Evolutionary conservation across 2,888 invertebrate genomes (phyloP).

Genomic region (Pimpla rufipes): DNA sequence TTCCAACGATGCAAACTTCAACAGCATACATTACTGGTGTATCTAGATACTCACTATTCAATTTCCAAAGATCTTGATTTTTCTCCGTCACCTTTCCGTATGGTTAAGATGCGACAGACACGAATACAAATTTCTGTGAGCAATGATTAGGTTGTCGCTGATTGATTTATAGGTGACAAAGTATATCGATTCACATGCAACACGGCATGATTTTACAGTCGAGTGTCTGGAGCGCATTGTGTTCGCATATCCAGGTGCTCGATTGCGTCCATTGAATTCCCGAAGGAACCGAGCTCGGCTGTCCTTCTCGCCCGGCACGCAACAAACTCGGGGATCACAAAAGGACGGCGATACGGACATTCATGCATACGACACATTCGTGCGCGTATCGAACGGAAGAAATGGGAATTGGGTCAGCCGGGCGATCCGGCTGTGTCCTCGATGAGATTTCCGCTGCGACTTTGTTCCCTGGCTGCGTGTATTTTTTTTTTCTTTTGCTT

Average conservation of each 20-base stretch:
- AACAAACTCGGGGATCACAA: slow-evolving; percentile 44
- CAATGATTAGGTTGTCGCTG: too few species aligned
- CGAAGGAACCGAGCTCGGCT: slow-evolving; percentile 26
- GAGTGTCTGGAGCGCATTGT: not conserved
- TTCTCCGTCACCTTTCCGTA: too few species aligned
- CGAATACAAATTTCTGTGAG: too few species aligned
- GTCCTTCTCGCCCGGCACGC: slow-evolving; percentile 39
- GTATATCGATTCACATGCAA: not conserved
- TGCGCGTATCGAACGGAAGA: slow-evolving; percentile 42
- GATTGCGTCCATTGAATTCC: slow-evolving; percentile 33
- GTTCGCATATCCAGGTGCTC: slow-evolving; percentile 27
- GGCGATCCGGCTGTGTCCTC: slow-evolving; percentile 59
- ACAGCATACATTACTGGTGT: too few species aligned
- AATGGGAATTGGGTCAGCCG: slow-evolving; percentile 64
- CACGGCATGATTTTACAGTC: not conserved
- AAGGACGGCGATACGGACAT: slow-evolving; percentile 19
- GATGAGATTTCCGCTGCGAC: slow-evolving; percentile 61
- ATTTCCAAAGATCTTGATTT: too few species aligned
- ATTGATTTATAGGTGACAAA: too few species aligned
- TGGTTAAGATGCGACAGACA: too few species aligned
- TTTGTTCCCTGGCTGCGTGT: slow-evolving; percentile 35
- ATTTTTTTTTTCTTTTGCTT: slow-evolving; percentile 16
- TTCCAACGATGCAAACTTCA: too few species aligned
- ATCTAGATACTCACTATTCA: too few species aligned
- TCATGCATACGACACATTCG: not conserved